Conservation (phyloP, 2,888 invertebrate species). For the Adelphocoris suturalis region DNA sequence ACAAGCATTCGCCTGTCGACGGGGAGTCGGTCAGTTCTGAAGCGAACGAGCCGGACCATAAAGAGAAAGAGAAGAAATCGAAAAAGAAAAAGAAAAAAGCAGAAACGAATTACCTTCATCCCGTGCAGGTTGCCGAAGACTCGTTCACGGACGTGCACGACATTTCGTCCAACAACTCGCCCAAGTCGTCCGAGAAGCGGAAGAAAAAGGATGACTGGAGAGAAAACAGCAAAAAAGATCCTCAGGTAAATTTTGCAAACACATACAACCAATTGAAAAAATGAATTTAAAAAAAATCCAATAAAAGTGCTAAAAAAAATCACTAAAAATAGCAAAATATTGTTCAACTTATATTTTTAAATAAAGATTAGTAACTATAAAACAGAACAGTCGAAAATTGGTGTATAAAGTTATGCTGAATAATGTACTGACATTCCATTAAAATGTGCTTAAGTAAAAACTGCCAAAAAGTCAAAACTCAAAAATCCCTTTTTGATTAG, state of each 20-base stretch:
- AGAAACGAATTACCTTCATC: constrained; percentile 78
- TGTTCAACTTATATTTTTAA: too few relatives aligned
- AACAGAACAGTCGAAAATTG: too few relatives aligned
- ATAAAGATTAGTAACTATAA: too few relatives aligned
- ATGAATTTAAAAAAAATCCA: too few relatives aligned
- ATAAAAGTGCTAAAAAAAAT: too few relatives aligned
- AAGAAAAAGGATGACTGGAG: constrained; percentile 71
- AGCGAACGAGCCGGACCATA: constrained; percentile 84
- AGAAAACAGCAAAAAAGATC: constrained; percentile 68
- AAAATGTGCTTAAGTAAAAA: too few relatives aligned
- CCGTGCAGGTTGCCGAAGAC: constrained; percentile 80
- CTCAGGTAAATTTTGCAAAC: constrained; percentile 14
- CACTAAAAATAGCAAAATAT: too few relatives aligned
- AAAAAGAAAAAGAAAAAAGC: constrained; percentile 79
- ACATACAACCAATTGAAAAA: background rate
- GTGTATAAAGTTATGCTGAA: too few relatives aligned
- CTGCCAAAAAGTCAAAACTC: too few relatives aligned
- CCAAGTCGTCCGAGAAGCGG: constrained; percentile 74
- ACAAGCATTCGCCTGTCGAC: constrained; percentile 80
- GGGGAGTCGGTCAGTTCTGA: constrained; percentile 92
- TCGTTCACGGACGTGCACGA: constrained; percentile 81
- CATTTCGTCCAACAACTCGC: constrained; percentile 76
- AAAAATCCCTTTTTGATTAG: too few relatives aligned
- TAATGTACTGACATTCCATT: too few relatives aligned
- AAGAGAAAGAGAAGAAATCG: constrained; percentile 80